Base-by-base conservation (phyloP, 2,888 invertebrate species). In the Clepsis dumicolana region DNA sequence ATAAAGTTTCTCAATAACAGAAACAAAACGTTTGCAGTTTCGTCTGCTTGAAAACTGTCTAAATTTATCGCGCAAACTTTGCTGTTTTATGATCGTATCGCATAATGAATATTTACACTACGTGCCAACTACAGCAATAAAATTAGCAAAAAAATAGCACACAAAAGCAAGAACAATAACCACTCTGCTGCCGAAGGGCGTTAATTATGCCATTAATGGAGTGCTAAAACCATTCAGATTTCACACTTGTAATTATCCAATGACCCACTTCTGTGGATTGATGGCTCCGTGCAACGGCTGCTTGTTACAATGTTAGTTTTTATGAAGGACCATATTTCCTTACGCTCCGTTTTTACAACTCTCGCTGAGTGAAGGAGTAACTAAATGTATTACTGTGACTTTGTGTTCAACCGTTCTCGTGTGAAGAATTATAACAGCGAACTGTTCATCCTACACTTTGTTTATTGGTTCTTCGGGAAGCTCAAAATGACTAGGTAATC, bases 181-280 rank as follows among this genome's bases (percentile, higher is more conserved):
- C 70, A 64, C 69, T 65, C 67, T 75, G 72, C 73, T 74, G 74
- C 67, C 18, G 21, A 48, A 72, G 71, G 68, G 78, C 78, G 80
- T 79, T 85, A 82, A 86, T 82, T 80, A 80, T 77, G 78, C 77
- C 78, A 82, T 81, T 82, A 80, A 80, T 77, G 68, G 74, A 67
- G 73, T 78, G 75, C 80, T 82, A 81, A 79, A 83, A 80, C 76
- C 77, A 77, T 77, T 77, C 75, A 76, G 79, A 82, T 84, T 83
- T 82, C 73, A 78, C 79, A 79, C 76, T 79, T 75, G 73, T 72
- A 77, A 74, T 65, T 72, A 73, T 69, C 64, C 35, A 53, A 67
- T 71, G 70, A 61, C 73, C 70, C 68, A 76, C 75, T 72, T 75
- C 70, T 71, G 70, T 62, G 76, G 75, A 81, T 81, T 81, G 79